Conservation (phyloP, 1,140 invertebrate species). For the Meloidogyne hapla region DNA sequence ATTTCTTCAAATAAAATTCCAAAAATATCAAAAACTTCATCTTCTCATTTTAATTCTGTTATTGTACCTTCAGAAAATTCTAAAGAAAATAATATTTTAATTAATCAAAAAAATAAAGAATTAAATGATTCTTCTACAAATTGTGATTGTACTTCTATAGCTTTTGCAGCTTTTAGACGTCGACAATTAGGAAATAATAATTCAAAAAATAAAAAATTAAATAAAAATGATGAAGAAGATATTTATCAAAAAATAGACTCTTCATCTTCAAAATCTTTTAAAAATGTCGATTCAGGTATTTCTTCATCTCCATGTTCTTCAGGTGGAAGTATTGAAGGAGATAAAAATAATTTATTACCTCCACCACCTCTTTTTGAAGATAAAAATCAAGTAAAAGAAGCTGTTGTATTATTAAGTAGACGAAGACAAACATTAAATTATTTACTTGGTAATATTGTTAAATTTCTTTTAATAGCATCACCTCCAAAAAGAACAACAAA, state of each 20-base stretch:
- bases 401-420: neutral
- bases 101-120: neutral
- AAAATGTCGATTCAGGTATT: conserved; percentile 20
- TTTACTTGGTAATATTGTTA: conserved; percentile 22
- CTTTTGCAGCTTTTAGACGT: conserved; percentile 32
- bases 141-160: conserved; percentile 43
- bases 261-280: conserved; percentile 5
- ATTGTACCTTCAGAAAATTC: too few relatives aligned
- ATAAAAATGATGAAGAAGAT: conserved; percentile 1
- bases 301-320: conserved; percentile 22
- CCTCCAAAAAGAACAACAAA: neutral
- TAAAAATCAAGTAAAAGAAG: neutral
- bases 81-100: neutral
- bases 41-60: neutral
- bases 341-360: neutral
- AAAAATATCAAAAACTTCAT: neutral
- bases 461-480: neutral
- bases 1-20: too few relatives aligned
- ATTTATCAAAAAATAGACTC: conserved; percentile 8
- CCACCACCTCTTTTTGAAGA: neutral
- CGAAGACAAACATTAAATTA: conserved; percentile 20
- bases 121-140: conserved; percentile 27
- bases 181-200: neutral
- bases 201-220: neutral
- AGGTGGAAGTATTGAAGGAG: conserved; percentile 3